Evolutionary conservation across 2,888 invertebrate genomes (phyloP).

Genomic region (Rapana venosa): DNA sequence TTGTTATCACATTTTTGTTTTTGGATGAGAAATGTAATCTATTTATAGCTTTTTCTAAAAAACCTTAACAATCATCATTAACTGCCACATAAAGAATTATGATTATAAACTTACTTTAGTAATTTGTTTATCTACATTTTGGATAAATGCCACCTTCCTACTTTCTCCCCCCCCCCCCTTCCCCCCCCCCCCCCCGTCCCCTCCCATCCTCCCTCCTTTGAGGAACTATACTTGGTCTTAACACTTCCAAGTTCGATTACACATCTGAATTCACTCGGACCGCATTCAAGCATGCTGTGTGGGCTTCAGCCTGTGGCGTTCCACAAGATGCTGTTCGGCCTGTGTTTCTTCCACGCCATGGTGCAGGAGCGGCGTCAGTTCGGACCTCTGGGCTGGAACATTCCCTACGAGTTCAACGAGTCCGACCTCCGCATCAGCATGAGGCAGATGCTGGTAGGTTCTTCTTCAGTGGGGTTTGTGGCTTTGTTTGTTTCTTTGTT

Average conservation of each 20-base stretch:
- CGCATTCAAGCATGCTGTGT: background rate
- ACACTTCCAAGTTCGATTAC: background rate
- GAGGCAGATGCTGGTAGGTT: constrained; percentile 78
- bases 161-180: too few species aligned
- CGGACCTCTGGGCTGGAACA: constrained; percentile 80
- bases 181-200: too few species aligned
- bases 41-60: too few species aligned
- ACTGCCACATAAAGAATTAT: too few species aligned
- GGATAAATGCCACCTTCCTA: too few species aligned
- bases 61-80: too few species aligned
- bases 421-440: constrained; percentile 80
- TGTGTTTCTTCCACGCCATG: constrained; percentile 80
- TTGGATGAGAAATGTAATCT: too few species aligned
- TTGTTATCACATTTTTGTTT: too few species aligned
- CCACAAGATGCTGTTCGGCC: constrained; percentile 81
- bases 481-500: background rate
- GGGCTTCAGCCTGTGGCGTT: constrained; percentile 81
- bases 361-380: constrained; percentile 80
- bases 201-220: too few species aligned
- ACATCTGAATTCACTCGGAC: background rate
- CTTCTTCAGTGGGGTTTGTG: background rate
- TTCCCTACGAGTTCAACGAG: constrained; percentile 80
- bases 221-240: too few species aligned
- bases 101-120: too few species aligned
- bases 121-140: too few species aligned